Evolutionary conservation across 2,888 invertebrate species (phyloP), one percentile per base, ranked within the genome.

Genomic region (Trichogramma evanescens): DNA sequence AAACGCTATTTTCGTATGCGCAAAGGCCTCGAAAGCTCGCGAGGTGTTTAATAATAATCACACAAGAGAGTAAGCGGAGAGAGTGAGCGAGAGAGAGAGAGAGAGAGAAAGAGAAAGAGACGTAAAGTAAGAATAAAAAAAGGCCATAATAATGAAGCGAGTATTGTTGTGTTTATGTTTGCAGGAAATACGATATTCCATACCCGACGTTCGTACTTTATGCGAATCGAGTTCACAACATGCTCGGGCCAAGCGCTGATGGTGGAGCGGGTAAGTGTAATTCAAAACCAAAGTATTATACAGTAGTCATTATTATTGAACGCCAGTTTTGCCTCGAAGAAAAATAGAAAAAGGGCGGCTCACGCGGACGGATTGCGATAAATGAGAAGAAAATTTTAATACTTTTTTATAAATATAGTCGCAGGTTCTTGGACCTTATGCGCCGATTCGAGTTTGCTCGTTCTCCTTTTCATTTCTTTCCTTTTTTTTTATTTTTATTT

Each of bases 161-260:
- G 26, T 26, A 26, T 45, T n/a, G 45, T 45, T 45, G 38, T 42
- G 59, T 62, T 66, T 61, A 66, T 40, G 59, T 61, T 74, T 72
- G 9, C 74, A 84, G 94, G 71, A 94, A 93, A 80, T 94, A 92
- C 81, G 94, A 94, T 82, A 94, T 94, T 77, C 94, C 94, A 56
- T 94, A 94, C 80, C 94, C 94, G 67, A 94, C 94, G 6, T 94
- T 94, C 79, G 94, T 94, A 66, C 83, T 94, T 56, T 94, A 94
- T 78, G 94, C 94, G 63, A 94, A 94, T 78, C 83, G 93, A 62
- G 93, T 94, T 53, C 93, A 94, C 81, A 94, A 94, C 78, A 93
- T 94, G 91, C 83, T 94, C 66, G 94, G 94, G 42, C 94, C 94
- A 54, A 93, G 93, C 64, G 91, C 91, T 56, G 93, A 93, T 75